A percentile compares a stretch with the other conserved stretches of the same genome.
Conservation (phyloP, 2,888 invertebrate species). For the Bombylius major region DNA sequence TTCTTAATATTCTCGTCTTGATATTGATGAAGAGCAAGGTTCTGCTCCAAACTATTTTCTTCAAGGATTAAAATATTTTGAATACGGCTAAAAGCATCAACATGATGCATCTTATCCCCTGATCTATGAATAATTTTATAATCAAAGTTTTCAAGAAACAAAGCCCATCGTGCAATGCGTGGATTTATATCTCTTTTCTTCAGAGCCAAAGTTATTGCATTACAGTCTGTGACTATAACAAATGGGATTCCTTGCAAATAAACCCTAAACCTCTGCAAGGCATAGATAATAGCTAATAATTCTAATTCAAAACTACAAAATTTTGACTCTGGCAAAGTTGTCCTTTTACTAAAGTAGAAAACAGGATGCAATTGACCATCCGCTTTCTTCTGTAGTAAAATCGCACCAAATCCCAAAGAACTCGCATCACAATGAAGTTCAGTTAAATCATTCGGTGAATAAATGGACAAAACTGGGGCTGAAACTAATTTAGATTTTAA, state of each 20-base stretch:
- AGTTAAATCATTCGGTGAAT: constrained; percentile 21
- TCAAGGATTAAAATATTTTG: constrained; percentile 15
- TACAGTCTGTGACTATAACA: constrained; percentile 22
- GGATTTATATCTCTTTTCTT: constrained; percentile 22
- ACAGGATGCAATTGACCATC: constrained; percentile 21
- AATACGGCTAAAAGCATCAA: constrained; percentile 18
- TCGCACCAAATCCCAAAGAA: constrained; percentile 21
- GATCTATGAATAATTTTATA: constrained; percentile 18
- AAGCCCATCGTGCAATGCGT: constrained; percentile 21
- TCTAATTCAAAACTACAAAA: constrained; percentile 27
- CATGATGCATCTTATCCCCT: constrained; percentile 18
- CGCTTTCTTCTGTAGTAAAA: constrained; percentile 23
- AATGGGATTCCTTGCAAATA: constrained; percentile 21
- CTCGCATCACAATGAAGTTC: constrained; percentile 28
- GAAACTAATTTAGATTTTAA: neutral
- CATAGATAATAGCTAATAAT: constrained; percentile 17
- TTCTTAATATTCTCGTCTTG: constrained; percentile 12
- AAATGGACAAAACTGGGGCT: constrained; percentile 18
- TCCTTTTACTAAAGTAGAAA: constrained; percentile 24
- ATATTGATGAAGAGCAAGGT: constrained; percentile 13
- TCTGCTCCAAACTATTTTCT: constrained; percentile 17
- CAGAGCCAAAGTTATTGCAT: constrained; percentile 19
- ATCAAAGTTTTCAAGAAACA: constrained; percentile 18
- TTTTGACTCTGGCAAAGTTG: constrained; percentile 19
- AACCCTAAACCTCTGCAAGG: constrained; percentile 19